Conservation (phyloP, 2,888 invertebrate genomes). For the Dorcus parallelipipedus region DNA sequence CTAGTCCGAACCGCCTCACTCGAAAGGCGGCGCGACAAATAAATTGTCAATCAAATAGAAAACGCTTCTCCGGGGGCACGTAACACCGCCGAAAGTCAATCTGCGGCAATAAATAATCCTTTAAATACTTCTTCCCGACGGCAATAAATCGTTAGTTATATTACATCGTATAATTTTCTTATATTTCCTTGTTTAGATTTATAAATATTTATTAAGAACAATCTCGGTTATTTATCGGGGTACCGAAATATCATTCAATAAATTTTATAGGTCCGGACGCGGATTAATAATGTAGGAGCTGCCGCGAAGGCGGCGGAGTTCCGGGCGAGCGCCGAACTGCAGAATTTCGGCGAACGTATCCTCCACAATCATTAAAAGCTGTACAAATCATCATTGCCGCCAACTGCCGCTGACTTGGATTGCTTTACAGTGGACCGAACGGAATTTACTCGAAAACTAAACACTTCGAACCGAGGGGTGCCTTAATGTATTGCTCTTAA, state of each 20-base stretch:
- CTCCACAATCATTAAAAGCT: constrained; percentile 41
- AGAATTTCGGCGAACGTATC: constrained; percentile 30
- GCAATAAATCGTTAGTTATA: too few relatives aligned
- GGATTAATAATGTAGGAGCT: constrained; percentile 21
- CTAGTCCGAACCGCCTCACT: too few relatives aligned
- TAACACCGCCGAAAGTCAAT: too few relatives aligned
- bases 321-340: constrained; percentile 24
- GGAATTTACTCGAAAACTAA: constrained; percentile 42
- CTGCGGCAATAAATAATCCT: too few relatives aligned
- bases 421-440: constrained; percentile 42
- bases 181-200: too few relatives aligned
- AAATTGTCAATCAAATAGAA: too few relatives aligned
- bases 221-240: too few relatives aligned
- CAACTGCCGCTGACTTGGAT: constrained; percentile 47
- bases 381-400: constrained; percentile 46
- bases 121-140: too few relatives aligned
- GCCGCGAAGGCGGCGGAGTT: constrained; percentile 22
- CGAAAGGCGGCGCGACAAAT: too few relatives aligned
- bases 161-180: too few relatives aligned
- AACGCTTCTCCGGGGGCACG: too few relatives aligned
- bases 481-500: constrained; percentile 25
- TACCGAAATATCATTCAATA: not conserved
- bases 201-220: too few relatives aligned
- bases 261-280: constrained; percentile 17
- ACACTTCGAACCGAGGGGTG: constrained; percentile 35